A percentile compares a stretch with the other conserved stretches of the same genome.
Conservation (phyloP, 2,113 vertebrate genomes). For the Leucosticte australis region DNA sequence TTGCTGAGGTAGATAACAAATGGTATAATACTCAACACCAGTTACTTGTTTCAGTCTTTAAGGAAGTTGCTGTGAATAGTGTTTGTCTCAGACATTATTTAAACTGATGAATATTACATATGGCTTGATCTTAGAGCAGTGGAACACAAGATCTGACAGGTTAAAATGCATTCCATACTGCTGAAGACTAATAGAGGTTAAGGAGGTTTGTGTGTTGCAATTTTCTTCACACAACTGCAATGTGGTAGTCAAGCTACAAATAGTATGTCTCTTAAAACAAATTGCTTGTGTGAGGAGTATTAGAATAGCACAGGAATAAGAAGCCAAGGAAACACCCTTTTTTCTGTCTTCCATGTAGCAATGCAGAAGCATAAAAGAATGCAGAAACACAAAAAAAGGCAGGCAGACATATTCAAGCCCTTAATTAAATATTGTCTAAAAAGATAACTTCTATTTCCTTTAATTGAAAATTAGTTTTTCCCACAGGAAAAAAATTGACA, state of each 20-base stretch:
- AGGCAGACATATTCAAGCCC: neutral
- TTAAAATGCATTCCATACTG: conserved; percentile 47
- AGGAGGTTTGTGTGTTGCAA: conserved; percentile 27
- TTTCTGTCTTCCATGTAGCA: neutral
- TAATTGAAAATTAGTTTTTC: neutral
- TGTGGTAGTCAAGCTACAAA: conserved; percentile 29
- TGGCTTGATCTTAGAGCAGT: conserved; percentile 35
- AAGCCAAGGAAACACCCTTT: neutral
- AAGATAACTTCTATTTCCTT: neutral
- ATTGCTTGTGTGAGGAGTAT: neutral
- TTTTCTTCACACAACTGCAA: conserved; percentile 37
- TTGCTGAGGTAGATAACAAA: conserved; percentile 53
- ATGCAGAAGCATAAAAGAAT: neutral
- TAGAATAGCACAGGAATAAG: neutral
- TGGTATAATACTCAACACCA: conserved; percentile 32
- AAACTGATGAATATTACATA: conserved; percentile 55
- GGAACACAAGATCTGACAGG: conserved; percentile 54
- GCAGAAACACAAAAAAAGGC: neutral
- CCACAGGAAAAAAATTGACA: neutral
- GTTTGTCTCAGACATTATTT: neutral
- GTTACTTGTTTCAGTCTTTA: conserved; percentile 43
- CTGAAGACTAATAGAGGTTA: conserved; percentile 52
- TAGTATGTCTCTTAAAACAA: conserved; percentile 9
- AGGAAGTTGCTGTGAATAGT: neutral
- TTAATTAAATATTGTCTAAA: neutral